Base-by-base conservation (phyloP, 1,140 invertebrate genomes). In the Leucophenga varia region DNA sequence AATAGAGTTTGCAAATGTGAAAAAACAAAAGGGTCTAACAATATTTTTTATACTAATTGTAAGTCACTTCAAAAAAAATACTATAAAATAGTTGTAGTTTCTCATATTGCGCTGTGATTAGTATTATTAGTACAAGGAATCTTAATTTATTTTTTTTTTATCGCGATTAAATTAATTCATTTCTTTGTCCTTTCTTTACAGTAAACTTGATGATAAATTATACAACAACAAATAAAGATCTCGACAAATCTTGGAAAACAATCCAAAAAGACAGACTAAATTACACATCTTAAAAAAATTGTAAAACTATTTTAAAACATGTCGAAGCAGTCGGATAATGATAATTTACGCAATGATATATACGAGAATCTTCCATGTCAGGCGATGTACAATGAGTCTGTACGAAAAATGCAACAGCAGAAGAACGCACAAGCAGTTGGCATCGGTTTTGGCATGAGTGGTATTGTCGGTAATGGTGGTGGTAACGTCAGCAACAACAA, bases 321-420 rank as follows among this genome's bases (percentile, higher is more conserved):
- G 71, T 74, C 71, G 39, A 73, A 70, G 57, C 72, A 74, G 52
- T 52, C 67, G 35, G 64, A 74, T 55, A 74, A 72, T 49, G 71
- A 74, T 58, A 74, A 73, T 59, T 54, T 69, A 50, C 71, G 71
- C 50, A 74, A 74, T 61, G 71, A 74, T 53, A 74, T 74, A 52
- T 74, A 74, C 52, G 71, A 74, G 52, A 74, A 74, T 59, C 52
- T 74, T 52, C 71, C 71, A 19, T 74, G 71, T 48, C 71, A 74
- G 64, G 71, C 71, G 39, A 74, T 74, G 71, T 74, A 67, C 55
- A 74, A 74, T 55, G 71, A 74, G 22, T 72, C 71, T 5, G 71
- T 74, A 41, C 71, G 68, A 21, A 74, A 74, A 53, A 74, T 73
- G 39, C 71, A 74, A 42, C 70, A 73, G 17, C 54, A 51, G 13